These are phyloP conservation scores for Molorchus minor DNA, from an alignment of 2,888 invertebrate genomes.

Conservation along the genomic window DNA sequence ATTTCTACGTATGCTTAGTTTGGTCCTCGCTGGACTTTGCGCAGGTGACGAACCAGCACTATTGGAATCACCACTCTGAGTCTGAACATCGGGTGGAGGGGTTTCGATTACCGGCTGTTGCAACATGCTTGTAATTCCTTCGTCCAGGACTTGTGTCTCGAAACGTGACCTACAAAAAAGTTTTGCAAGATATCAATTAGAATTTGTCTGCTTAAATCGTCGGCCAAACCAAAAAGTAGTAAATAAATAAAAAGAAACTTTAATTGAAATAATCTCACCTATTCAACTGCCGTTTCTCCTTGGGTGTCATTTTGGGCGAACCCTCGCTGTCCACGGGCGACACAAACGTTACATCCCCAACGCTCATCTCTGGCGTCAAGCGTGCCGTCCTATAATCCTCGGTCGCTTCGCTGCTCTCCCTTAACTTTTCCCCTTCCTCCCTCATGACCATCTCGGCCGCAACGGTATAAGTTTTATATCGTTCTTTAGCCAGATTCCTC, in stretches of 20 bases:
- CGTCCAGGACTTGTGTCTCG: slow-evolving; percentile 70
- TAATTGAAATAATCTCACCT: slow-evolving; percentile 49
- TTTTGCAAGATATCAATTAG: no score
- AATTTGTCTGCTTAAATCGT: background rate
- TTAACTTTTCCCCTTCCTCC: slow-evolving; percentile 55
- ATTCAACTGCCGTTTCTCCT: slow-evolving; percentile 73
- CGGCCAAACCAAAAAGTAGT: no score
- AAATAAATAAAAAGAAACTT: background rate
- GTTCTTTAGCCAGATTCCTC: slow-evolving; percentile 77
- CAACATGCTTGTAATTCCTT: slow-evolving; percentile 51
- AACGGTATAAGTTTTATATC: slow-evolving; percentile 86
- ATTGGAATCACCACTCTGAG: slow-evolving; percentile 36
- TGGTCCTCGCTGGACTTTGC: slow-evolving; percentile 49
- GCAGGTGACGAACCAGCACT: slow-evolving; percentile 34
- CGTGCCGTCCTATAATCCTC: slow-evolving; percentile 47
- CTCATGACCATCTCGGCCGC: slow-evolving; percentile 69
- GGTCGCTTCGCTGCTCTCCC: slow-evolving; percentile 31
- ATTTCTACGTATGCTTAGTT: slow-evolving; percentile 54
- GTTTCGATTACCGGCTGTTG: slow-evolving; percentile 46
- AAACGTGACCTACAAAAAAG: slow-evolving; percentile 67
- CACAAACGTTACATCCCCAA: slow-evolving; percentile 31
- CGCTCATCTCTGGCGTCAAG: slow-evolving; percentile 7
- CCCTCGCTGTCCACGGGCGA: slow-evolving; percentile 38
- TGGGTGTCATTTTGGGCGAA: slow-evolving; percentile 66
- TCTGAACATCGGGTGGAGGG: slow-evolving; percentile 7